phyloP scores from a whole-genome alignment of 2,888 invertebrate species.

The Creontiades dilutus region DNA sequence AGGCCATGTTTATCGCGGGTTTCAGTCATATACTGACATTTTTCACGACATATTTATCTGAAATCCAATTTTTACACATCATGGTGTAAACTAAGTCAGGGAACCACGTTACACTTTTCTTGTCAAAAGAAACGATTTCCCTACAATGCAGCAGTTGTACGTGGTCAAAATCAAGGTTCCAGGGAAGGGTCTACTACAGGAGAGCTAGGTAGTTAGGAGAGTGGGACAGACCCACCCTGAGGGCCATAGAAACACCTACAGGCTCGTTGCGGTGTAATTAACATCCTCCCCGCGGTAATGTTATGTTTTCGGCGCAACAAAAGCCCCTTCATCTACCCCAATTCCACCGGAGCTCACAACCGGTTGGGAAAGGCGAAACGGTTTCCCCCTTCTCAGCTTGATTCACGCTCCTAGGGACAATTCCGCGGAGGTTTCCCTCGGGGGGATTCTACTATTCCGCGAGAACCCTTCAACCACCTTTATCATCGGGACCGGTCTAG shows the following conservation, averaged over 20 bases:
- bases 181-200: background rate
- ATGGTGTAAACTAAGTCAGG: too few species aligned
- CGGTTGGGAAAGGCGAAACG: background rate
- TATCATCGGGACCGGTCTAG: background rate
- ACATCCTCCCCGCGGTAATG: background rate
- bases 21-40: too few species aligned
- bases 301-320: constrained; percentile 8
- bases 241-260: constrained; percentile 2
- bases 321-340: background rate
- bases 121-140: too few species aligned
- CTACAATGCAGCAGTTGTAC: too few species aligned
- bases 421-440: background rate
- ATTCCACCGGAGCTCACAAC: background rate
- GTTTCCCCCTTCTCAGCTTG: background rate
- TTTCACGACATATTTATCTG: too few species aligned
- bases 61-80: too few species aligned
- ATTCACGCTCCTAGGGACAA: constrained; percentile 14
- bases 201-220: background rate
- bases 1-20: too few species aligned
- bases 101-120: too few species aligned
- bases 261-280: constrained; percentile 26
- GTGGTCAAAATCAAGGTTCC: too few species aligned
- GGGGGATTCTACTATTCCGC: background rate
- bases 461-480: background rate
- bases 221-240: background rate